Percentiles rank a stretch among this genome's conserved stretches.
These are phyloP conservation scores for Rhogogaster chlorosoma DNA, from an alignment of 2,888 invertebrate species.

Conservation along the genomic window DNA sequence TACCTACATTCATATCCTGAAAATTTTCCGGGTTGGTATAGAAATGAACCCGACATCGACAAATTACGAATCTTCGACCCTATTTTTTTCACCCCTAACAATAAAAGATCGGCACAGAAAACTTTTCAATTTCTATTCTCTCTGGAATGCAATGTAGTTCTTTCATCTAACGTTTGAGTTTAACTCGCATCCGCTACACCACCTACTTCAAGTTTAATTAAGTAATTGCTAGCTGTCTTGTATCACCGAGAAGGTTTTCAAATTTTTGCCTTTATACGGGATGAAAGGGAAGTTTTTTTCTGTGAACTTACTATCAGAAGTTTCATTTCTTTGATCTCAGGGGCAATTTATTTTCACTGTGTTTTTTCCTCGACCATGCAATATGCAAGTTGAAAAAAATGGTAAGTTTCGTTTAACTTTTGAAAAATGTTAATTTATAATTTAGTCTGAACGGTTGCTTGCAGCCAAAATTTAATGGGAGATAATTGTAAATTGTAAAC, in stretches of 20 bases:
- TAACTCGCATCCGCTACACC: not conserved
- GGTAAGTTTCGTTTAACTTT: not conserved
- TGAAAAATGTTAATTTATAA: not conserved
- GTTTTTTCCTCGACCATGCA: not conserved
- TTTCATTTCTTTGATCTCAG: constrained; percentile 25
- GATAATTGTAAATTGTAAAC: not conserved
- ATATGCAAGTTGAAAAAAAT: not conserved
- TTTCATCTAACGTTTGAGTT: not conserved
- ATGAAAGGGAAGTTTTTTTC: constrained; percentile 16
- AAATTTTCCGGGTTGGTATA: not conserved
- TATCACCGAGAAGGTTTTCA: not conserved
- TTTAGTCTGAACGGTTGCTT: not conserved
- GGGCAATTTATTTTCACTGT: not conserved
- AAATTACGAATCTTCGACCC: not conserved
- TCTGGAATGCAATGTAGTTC: not conserved
- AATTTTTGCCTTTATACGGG: not conserved
- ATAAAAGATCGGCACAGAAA: not conserved
- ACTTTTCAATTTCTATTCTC: constrained; percentile 6
- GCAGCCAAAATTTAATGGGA: not conserved
- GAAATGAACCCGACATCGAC: not conserved
- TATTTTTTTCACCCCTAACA: not conserved
- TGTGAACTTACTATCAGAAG: not conserved
- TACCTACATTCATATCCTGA: not conserved
- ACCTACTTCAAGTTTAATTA: constrained; percentile 29
- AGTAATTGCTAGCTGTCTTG: constrained; percentile 18